Conservation (phyloP, 2,113 vertebrate genomes). For the Syngnathus scovelli region DNA sequence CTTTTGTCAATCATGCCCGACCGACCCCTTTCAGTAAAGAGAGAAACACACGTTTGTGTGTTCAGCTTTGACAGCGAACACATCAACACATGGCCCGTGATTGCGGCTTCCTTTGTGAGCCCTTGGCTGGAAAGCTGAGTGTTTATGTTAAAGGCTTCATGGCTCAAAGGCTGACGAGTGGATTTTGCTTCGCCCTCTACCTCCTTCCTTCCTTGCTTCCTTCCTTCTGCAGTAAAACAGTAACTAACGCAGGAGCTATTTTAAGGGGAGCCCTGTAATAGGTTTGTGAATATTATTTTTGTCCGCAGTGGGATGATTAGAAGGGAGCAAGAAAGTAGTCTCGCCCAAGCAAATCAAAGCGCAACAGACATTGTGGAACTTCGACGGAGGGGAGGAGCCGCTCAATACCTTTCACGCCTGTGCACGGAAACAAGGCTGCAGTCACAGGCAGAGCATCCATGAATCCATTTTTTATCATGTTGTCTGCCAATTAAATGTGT, state of each 20-base stretch:
- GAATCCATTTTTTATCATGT: background rate
- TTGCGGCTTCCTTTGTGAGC: constrained; percentile 11
- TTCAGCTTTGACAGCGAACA: background rate
- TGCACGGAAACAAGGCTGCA: constrained; percentile 23
- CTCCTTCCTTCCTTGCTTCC: background rate
- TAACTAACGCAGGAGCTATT: constrained; percentile 37
- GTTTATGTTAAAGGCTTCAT: constrained; percentile 13
- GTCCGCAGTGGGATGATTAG: background rate
- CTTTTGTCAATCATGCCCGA: constrained; percentile 5
- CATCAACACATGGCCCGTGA: background rate
- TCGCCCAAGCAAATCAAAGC: constrained; percentile 41
- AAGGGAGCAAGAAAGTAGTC: constrained; percentile 12
- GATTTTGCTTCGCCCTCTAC: background rate
- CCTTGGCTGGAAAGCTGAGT: constrained; percentile 23
- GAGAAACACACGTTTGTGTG: background rate
- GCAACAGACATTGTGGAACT: constrained; percentile 52
- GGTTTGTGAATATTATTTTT: constrained; percentile 22
- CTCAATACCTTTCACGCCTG: constrained; percentile 35
- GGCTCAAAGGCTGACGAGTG: constrained; percentile 23
- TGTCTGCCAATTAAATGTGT: too few species aligned
- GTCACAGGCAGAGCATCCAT: constrained; percentile 4
- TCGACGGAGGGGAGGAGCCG: constrained; percentile 37
- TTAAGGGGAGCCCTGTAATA: constrained; percentile 19
- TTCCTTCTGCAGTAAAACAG: constrained; percentile 17
- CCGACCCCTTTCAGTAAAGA: too few species aligned